phyloP scores from a whole-genome alignment of 2,113 vertebrate genomes.

The Istiophorus platypterus region DNA sequence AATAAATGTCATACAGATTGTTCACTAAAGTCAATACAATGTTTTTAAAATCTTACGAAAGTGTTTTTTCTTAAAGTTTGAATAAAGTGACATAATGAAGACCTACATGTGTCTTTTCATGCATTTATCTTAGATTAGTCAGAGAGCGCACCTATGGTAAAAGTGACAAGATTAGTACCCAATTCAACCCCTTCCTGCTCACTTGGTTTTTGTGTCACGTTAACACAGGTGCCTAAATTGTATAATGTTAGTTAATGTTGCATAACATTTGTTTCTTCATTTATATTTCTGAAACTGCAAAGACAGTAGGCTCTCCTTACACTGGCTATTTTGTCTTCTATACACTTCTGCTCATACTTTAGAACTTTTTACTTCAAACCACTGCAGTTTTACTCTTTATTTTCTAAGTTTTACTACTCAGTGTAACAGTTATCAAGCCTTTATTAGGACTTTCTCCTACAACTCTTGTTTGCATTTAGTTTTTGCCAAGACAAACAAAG shows the following conservation, averaged over 20 bases:
- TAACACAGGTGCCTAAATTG: neutral
- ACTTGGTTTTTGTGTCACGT: neutral
- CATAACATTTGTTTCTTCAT: too few relatives aligned
- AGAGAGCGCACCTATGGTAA: neutral
- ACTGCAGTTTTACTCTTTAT: neutral
- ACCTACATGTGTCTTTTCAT: neutral
- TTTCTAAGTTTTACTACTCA: neutral
- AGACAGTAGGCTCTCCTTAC: too few relatives aligned
- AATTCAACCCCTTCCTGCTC: too few relatives aligned
- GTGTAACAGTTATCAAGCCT: neutral
- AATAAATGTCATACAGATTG: neutral
- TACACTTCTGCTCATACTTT: too few relatives aligned
- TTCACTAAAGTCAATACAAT: neutral
- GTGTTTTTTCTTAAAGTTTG: neutral
- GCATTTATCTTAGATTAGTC: neutral
- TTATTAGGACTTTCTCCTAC: neutral
- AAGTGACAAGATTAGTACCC: too few relatives aligned
- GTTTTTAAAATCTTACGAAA: neutral
- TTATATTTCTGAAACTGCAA: too few relatives aligned
- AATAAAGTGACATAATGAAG: slow-evolving; percentile 6
- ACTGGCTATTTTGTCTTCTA: too few relatives aligned
- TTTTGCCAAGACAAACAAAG: slow-evolving; percentile 65
- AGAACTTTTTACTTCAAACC: neutral
- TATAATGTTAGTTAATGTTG: too few relatives aligned
- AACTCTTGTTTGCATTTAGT: neutral